Evolutionary conservation across 2,797 vertebrate genomes (phyloP).

Genomic region (Fratercula arctica): DNA sequence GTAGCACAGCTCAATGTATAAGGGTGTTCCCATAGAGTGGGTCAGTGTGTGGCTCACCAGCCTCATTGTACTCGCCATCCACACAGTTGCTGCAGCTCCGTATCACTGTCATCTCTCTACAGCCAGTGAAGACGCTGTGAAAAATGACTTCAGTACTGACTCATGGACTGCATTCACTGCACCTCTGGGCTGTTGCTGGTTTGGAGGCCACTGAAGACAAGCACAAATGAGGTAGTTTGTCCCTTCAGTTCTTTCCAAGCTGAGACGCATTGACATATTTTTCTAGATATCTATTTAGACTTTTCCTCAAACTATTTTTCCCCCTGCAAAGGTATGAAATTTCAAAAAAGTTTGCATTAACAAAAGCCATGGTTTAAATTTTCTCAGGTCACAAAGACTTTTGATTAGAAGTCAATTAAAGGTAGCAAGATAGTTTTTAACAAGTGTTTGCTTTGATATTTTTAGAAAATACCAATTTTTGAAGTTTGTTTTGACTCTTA

Average conservation of each 20-base stretch:
- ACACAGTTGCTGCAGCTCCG: not conserved
- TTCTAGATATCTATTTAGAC: not conserved
- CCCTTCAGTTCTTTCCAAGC: not conserved
- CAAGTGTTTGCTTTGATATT: not conserved
- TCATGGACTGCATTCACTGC: not conserved
- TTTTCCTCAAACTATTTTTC: not conserved
- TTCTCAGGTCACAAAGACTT: not conserved
- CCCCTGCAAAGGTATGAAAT: not conserved
- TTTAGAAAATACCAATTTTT: not conserved
- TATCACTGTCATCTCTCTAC: not conserved
- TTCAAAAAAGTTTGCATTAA: not conserved
- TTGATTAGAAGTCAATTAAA: not conserved
- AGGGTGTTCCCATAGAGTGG: rapidly evolving
- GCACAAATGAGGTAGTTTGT: not conserved
- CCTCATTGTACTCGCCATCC: not conserved
- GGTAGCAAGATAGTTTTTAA: not conserved
- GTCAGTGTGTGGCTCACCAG: not conserved
- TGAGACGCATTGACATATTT: not conserved
- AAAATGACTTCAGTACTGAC: not conserved
- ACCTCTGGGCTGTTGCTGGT: not conserved
- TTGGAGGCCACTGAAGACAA: not conserved
- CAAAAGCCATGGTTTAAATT: not conserved
- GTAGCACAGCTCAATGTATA: not conserved
- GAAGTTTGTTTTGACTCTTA: not conserved
- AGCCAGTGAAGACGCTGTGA: not conserved